Evolutionary conservation across 2,797 vertebrate genomes (phyloP).

Genomic region (Prionace glauca): DNA sequence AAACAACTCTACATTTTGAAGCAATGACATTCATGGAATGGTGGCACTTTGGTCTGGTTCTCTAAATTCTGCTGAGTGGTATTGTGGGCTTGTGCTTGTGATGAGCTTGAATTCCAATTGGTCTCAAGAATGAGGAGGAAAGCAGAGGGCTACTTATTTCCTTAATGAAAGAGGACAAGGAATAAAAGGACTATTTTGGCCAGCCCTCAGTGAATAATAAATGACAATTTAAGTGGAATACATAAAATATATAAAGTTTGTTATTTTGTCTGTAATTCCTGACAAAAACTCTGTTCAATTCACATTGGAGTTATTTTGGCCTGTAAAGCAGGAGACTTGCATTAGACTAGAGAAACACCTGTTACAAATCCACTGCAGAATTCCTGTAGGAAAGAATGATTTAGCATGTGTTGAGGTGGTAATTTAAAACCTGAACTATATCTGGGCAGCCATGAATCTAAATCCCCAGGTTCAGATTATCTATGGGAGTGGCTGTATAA

Average conservation of each 20-base stretch:
- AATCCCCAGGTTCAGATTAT: neutral
- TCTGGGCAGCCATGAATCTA: conserved; percentile 1
- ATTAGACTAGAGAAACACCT: conserved; percentile 3
- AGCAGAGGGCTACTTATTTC: neutral
- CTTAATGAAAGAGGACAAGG: neutral
- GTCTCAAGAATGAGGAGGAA: neutral
- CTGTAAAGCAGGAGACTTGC: conserved; percentile 11
- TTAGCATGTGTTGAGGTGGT: neutral
- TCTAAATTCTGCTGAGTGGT: too few relatives aligned
- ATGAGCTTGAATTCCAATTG: neutral
- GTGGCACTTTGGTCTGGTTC: too few relatives aligned
- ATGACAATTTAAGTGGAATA: neutral
- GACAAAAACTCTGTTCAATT: neutral
- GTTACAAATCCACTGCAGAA: neutral
- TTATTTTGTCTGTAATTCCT: neutral
- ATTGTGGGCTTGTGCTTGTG: neutral
- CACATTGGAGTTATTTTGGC: neutral
- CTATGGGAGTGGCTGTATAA: neutral
- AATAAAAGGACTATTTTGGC: neutral
- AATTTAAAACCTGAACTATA: conserved; percentile 31
- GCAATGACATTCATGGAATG: too few relatives aligned
- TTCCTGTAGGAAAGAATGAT: neutral
- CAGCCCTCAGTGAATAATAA: neutral
- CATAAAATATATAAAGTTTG: neutral
- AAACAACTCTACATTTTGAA: too few relatives aligned